Evolutionary conservation across 1,140 invertebrate species (phyloP), one percentile per base, ranked within the genome.

Genomic region (Saccostrea echinata): DNA sequence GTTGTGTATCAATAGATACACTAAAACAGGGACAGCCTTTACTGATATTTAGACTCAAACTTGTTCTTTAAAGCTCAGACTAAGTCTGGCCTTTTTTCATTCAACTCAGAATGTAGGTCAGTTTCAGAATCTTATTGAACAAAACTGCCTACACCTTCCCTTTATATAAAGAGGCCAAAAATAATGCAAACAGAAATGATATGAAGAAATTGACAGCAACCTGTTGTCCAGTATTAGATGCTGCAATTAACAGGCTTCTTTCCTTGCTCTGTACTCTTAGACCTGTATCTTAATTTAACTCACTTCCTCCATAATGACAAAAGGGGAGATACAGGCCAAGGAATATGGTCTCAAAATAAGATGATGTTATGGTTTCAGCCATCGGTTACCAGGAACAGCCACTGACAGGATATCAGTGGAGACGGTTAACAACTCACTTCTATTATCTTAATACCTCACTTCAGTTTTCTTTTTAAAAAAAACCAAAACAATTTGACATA

Each of bases 361-460:
- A 64, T 11, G 30, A 76, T 76, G 68, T 76, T 33, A 30, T 76
- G 68, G 27, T 76, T 76, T 27, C 68, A 76, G 68, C 68, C 68
- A 21, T 12, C 2, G 13, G 68, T 76, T 33, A 33, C 68, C 68
- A 76, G 68, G 68, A 76, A 76, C 30, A 16, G 30, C 24, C 30
- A 8, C 30, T 16, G 27, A 76, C 68, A 76, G 68, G 68, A 76
- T 76, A 76, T 76, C 68, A 76, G 27, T 16, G 27, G 30, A 76
- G 27, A 76, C 30, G 1, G 27, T 11, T 30, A 76, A 76, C 68
- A 76, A 30, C 27, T 6, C 27, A 16, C 13, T 30, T 76, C 68
- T 76, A 76, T 76, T 76, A 76, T 76, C 68, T 76, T 76, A 76
- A 76, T 76, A 76, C 68, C 68, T 76, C 68, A 76, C 68, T 76